Evolutionary conservation across 2,113 vertebrate genomes (phyloP), one percentile per base, ranked within the genome.

Genomic region (Oncorhynchus gorbuscha): DNA sequence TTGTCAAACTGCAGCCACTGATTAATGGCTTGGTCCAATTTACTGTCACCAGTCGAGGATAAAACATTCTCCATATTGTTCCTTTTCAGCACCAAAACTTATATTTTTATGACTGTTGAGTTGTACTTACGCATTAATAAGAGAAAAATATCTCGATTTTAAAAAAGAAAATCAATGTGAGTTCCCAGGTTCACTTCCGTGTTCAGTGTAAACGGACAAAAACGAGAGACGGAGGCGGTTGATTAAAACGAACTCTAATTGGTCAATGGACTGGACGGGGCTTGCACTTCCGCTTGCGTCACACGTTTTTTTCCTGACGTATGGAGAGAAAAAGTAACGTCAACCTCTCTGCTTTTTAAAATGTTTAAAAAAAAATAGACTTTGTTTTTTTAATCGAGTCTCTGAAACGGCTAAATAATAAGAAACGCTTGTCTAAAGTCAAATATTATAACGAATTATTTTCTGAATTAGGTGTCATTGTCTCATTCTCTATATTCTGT

Each of bases 1-100:
- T 95, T 87, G 79, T 97, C 97, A 86, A 93, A 95, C 30, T 78
- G 89, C 58, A 98, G 81, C 97, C 97, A 99, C 82, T 84, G 90
- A 0, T 78, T 80, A 2, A 95, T 86, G n/a, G 91, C 94, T 6
- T 77, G 76, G 55, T 94, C 88, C 76, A 96, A 82, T 32, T 68
- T 49, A 0, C 39, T 24, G 75, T 91, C 89, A 0, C 87, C 91
- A 4, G 88, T 88, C 16, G 62, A 58, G 1, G 79, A 77, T 68
- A 69, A n/a, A 14, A 62, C 74, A 11, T 58, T 86, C 0, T 83
- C 85, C 93, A 92, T 93, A 28, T 51, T 77, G 30, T 64, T 11
- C 66, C 11, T 14, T 51, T 1, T 13, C 2, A 58, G 59, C 14
- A 81, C 24, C 1, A 66, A 61, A 22, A 20, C 20, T 20, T n/a